These are phyloP conservation scores for Leptura quadrifasciata DNA, from an alignment of 2,888 invertebrate species.

Conservation along the genomic window DNA sequence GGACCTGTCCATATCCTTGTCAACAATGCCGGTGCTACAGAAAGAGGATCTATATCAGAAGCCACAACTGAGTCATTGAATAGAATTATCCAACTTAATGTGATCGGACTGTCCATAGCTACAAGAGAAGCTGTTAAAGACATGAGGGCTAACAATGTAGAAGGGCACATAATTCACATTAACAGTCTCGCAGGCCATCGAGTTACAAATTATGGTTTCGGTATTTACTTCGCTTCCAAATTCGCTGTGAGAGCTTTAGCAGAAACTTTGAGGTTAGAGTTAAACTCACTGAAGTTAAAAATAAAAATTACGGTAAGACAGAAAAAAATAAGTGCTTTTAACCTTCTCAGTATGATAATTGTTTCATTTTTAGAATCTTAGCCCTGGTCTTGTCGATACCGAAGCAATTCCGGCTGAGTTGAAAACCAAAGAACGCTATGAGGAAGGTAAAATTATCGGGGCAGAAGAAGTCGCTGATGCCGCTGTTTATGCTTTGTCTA, in stretches of 20 bases:
- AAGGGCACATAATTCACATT: conserved; percentile 41
- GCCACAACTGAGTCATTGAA: conserved; percentile 41
- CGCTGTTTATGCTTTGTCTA: conserved; percentile 19
- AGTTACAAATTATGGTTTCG: conserved; percentile 46
- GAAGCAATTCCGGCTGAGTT: neutral
- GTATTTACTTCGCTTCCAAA: too few species aligned
- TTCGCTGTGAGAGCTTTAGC: too few species aligned
- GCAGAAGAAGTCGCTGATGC: conserved; percentile 13
- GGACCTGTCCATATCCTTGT: conserved; percentile 67
- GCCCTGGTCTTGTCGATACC: conserved; percentile 41
- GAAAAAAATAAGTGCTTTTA: too few species aligned
- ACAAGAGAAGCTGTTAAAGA: conserved; percentile 57
- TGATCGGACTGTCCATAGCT: conserved; percentile 33
- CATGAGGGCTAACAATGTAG: conserved; percentile 46
- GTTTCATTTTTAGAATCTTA: conserved; percentile 37
- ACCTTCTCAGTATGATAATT: neutral
- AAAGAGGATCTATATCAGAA: conserved; percentile 48
- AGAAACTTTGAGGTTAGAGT: too few species aligned
- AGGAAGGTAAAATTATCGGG: neutral
- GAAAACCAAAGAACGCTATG: neutral
- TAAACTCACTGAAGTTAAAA: too few species aligned
- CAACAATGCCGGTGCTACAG: conserved; percentile 67
- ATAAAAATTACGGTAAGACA: too few species aligned
- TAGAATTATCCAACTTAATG: conserved; percentile 9
- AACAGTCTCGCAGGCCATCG: conserved; percentile 58